Base-by-base conservation (phyloP, 2,797 vertebrate genomes). In the Hozukius guyotensis region DNA sequence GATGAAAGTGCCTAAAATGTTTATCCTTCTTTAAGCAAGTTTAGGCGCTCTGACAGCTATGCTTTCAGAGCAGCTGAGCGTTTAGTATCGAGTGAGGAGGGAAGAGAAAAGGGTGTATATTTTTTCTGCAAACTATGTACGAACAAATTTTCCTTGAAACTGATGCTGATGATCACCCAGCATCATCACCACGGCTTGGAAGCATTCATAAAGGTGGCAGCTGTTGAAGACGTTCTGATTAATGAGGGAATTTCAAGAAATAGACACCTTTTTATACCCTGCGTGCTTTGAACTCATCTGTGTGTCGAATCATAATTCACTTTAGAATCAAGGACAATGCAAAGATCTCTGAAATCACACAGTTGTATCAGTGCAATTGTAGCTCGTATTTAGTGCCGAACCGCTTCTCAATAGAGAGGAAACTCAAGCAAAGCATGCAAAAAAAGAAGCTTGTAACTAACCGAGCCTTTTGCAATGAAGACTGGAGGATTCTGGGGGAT, bases 1-100 rank as follows among this genome's bases (percentile, higher is more conserved):
- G 86, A 91, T 88, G 86, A 91, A 88, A 85, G 82, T 88, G 75
- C 86, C 90, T 86, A 78, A 87, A 90, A 93, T 92, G 88, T 93
- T 91, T 84, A 90, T 78, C 75, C 82, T 81, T 84, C 89, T 88
- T 85, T 81, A 78, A 88, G 87, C 81, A 86, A 87, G 85, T 92
- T 89, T 70, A 82, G 65, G 56, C 36, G 49, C 70, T 79, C 67
- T 87, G 88, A 89, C 79, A 86, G 83, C 69, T 75, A 70, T 69
- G 87, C 64, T 82, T 75, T 81, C 71, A 66, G 71, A 75, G 72
- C 85, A 74, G 80, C 63, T 77, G 72, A 72, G 82, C 53, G 8
- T 83, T 86, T 66, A 52, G 42, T 31, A 18, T 61, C 46, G 61
- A 70, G 75, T 53, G 59, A 77, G 27, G 68, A 83, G 70, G 65